These are phyloP conservation scores for Alfaro cultratus DNA, from an alignment of 2,797 vertebrate species.

Conservation along the genomic window DNA sequence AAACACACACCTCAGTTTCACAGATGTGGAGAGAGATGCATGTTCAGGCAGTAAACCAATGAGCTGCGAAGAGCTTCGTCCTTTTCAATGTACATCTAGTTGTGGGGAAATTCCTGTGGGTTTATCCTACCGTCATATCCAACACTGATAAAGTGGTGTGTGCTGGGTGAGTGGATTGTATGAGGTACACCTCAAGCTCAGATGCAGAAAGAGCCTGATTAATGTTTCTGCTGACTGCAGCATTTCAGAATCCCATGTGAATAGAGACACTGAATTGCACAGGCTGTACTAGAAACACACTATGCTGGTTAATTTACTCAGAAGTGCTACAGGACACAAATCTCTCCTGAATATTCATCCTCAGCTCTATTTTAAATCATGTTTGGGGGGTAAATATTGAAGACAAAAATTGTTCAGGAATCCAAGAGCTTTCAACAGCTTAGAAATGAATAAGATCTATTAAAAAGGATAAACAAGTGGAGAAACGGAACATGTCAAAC, in stretches of 20 bases:
- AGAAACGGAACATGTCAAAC: not conserved
- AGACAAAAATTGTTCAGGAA: not conserved
- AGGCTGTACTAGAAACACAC: not conserved
- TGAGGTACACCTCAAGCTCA: conserved; percentile 4
- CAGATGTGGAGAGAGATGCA: conserved; percentile 11
- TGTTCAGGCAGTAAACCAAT: conserved; percentile 8
- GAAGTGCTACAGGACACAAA: not conserved
- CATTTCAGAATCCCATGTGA: conserved; percentile 12
- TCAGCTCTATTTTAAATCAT: not conserved
- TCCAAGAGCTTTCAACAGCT: not conserved
- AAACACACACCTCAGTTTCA: conserved; percentile 34
- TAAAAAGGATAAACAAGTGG: not conserved
- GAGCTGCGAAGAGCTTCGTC: not conserved
- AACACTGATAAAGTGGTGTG: conserved; percentile 39
- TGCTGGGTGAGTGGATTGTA: conserved; percentile 28
- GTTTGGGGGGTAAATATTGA: not conserved
- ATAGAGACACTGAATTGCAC: conserved; percentile 8
- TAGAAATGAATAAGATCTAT: not conserved
- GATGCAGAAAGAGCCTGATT: conserved; percentile 12
- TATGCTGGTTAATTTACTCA: not conserved
- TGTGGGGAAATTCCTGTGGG: conserved; percentile 2
- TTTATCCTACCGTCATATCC: conserved; percentile 18
- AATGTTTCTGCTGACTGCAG: conserved; percentile 45
- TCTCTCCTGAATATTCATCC: not conserved
- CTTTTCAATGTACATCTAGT: conserved; percentile 1